Evolutionary conservation across 2,888 invertebrate genomes (phyloP), one percentile per base, ranked within the genome.

Genomic region (Drosophila kanekoi): DNA sequence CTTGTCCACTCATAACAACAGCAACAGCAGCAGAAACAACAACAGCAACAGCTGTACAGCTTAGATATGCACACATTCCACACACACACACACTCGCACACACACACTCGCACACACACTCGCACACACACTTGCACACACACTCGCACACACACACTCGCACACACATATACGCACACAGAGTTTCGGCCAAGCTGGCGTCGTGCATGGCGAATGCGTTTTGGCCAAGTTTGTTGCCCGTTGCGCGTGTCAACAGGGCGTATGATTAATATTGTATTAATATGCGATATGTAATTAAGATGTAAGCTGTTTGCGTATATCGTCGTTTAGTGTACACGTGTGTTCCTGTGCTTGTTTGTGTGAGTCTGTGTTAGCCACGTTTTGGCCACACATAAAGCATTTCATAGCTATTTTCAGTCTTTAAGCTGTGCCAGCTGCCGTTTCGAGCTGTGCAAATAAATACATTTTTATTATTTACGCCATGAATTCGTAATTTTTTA

Each of bases 201-300:
- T 48, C 53, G 43, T 83, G 76, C 72, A 72, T 71, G 77, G 62
- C 51, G 60, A 81, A 77, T 80, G 78, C 81, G 72, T 37, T 75
- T 40, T 51, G 32, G 69, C 76, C 79, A 82, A 79, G 73, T 72
- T 66, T 64, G 77, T 70, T 63, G 66, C 16, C 49, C 49, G 67
- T 66, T 56, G 75, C 64, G 79, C 77, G 82, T 81, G 85, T 79
- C 88, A 89, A 89, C 89, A 72, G 79, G 82, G 85, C 87, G 89
- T 89, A 85, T 89, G 89, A 89, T 85, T 89, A 85, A 85, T 85
- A 85, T 84, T 87, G 88, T 89, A 89, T 89, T 85, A 89, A 85
- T 85, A 89, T 85, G 82, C 87, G 87, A 87, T 87, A 88, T 83
- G 89, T 83, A 83, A 83, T 83, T 83, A 88, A 83, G 89, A 89